Percentiles rank a stretch among this genome's conserved stretches.
Evolutionary conservation across 2,888 invertebrate species (phyloP).

Genomic region (Eristalinus sepulchralis): DNA sequence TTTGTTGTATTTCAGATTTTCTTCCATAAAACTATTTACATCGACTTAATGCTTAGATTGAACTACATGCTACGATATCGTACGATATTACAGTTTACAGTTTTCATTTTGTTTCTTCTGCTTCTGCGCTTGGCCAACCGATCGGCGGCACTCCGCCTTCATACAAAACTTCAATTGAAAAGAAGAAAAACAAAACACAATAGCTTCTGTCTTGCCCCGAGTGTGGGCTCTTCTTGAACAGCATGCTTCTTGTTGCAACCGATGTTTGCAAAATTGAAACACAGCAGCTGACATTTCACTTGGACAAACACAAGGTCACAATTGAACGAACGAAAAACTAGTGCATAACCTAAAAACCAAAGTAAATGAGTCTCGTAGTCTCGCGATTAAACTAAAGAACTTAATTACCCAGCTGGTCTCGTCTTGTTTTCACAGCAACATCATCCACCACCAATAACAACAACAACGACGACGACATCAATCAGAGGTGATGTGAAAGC

Average conservation of each 20-base stretch:
- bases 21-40: conserved; percentile 50
- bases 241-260: background rate
- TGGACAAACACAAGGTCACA: conserved; percentile 36
- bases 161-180: conserved; percentile 11
- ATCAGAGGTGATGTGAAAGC: conserved; percentile 11
- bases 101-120: background rate
- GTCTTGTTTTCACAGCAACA: conserved; percentile 28
- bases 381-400: conserved; percentile 71
- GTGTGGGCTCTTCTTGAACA: background rate
- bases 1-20: conserved; percentile 19
- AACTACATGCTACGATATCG: conserved; percentile 67
- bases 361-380: conserved; percentile 74
- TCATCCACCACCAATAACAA: conserved; percentile 4
- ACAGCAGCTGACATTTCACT: conserved; percentile 36
- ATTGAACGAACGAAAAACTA: conserved; percentile 12
- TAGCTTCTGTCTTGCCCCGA: background rate
- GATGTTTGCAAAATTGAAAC: background rate
- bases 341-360: conserved; percentile 45
- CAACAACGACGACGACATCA: conserved; percentile 27
- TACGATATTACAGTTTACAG: conserved; percentile 67
- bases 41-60: conserved; percentile 38
- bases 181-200: conserved; percentile 57
- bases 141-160: background rate
- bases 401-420: conserved; percentile 39
- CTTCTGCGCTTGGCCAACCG: background rate